Evolutionary conservation across 2,797 vertebrate species (phyloP).

Genomic region (Allenopithecus nigroviridis): DNA sequence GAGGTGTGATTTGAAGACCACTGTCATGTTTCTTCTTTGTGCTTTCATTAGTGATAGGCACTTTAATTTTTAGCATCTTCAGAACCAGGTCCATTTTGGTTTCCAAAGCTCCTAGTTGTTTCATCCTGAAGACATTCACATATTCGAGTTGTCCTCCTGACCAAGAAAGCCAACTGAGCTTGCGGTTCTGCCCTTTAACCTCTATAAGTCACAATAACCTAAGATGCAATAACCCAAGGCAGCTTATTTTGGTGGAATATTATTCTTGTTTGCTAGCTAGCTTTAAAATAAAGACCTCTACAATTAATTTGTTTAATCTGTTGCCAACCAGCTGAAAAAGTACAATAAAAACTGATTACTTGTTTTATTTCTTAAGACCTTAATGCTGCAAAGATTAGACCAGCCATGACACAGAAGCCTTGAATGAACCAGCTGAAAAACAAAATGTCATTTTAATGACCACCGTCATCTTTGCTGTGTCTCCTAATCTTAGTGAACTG

Average conservation of each 20-base stretch:
- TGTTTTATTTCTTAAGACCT: conserved; percentile 46
- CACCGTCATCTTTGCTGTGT: background rate
- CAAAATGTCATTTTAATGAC: conserved; percentile 34
- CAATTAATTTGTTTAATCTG: conserved; percentile 22
- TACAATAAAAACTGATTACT: conserved; percentile 29
- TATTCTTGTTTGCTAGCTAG: accelerated
- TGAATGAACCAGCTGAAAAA: background rate
- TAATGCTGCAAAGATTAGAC: background rate
- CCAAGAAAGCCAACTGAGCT: accelerated
- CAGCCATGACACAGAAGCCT: background rate
- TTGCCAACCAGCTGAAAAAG: background rate
- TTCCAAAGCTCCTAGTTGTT: too few relatives aligned
- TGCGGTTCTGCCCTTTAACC: background rate
- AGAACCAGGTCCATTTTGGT: background rate
- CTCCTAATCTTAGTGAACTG: background rate
- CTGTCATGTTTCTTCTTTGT: accelerated
- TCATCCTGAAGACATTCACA: accelerated
- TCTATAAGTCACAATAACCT: background rate
- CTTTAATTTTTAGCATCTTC: background rate
- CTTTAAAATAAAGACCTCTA: background rate
- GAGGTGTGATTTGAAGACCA: too few relatives aligned
- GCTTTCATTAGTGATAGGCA: accelerated
- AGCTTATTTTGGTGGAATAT: accelerated
- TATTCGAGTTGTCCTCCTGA: background rate
- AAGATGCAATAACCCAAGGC: accelerated